These are phyloP conservation scores for Stylophora pistillata DNA, from an alignment of 64 coral and sea anemone genomes.

Conservation along the genomic window DNA sequence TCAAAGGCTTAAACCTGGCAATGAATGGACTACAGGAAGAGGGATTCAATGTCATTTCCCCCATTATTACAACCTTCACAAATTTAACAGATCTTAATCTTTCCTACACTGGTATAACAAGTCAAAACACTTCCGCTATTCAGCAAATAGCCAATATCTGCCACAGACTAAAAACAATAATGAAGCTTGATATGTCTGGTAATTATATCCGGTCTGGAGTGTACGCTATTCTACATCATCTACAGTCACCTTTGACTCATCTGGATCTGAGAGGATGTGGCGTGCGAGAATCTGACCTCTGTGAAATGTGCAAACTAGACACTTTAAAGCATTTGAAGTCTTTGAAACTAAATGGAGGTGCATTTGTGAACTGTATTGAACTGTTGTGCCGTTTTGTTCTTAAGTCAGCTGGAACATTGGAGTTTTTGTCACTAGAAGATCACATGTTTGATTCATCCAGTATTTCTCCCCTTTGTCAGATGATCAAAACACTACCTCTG, in stretches of 20 bases:
- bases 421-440: conserved; percentile 52
- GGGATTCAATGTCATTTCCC: conserved; percentile 28
- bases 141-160: conserved; percentile 36
- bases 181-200: conserved; percentile 49
- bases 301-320: conserved; percentile 1
- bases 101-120: conserved; percentile 31
- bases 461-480: conserved; percentile 42
- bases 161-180: conserved; percentile 21
- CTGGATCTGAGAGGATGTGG: conserved; percentile 53
- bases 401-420: conserved; percentile 35
- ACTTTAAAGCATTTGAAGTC: conserved; percentile 19
- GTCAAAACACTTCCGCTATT: background rate
- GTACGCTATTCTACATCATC: background rate
- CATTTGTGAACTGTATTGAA: conserved; percentile 7
- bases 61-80: conserved; percentile 13
- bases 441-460: conserved; percentile 43
- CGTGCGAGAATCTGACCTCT: background rate
- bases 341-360: conserved; percentile 46
- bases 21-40: conserved; percentile 36
- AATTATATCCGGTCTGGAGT: conserved; percentile 45
- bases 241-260: conserved; percentile 37
- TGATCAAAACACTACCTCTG: conserved; percentile 22
- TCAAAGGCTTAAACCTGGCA: conserved; percentile 25
- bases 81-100: conserved; percentile 57
- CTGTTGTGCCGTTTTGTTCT: conserved; percentile 37